These are phyloP conservation scores for Allobates femoralis DNA, from an alignment of 2,797 vertebrate genomes.

Conservation along the genomic window DNA sequence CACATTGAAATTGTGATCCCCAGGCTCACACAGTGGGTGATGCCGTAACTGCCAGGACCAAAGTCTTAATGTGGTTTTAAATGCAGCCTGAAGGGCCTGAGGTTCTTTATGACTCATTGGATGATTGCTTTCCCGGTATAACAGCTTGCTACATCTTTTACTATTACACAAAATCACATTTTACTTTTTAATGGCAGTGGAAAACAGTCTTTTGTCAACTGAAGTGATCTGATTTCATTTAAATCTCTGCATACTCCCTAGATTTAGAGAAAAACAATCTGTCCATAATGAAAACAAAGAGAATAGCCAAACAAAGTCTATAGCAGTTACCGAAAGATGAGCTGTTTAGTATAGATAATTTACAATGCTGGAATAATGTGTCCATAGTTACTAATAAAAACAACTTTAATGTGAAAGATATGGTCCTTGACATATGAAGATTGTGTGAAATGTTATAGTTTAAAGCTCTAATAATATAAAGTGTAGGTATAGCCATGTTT, in stretches of 20 bases:
- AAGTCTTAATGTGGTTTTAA: conserved; percentile 63
- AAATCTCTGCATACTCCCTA: conserved; percentile 16
- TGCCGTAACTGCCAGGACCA: conserved; percentile 57
- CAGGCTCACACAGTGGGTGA: conserved; percentile 62
- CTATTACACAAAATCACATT: conserved; percentile 61
- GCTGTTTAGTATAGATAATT: conserved; percentile 24
- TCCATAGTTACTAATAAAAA: conserved; percentile 17
- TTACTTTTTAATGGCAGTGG: conserved; percentile 57
- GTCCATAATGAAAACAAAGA: conserved; percentile 29
- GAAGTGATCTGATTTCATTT: conserved; percentile 44
- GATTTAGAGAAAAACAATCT: conserved; percentile 9
- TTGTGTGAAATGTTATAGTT: background rate
- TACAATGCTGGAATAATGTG: conserved; percentile 1
- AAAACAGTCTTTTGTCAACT: conserved; percentile 58
- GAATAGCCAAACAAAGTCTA: background rate
- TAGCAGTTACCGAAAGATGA: background rate
- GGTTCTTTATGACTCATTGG: conserved; percentile 63
- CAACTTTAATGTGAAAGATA: conserved; percentile 3
- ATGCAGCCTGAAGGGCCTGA: conserved; percentile 61
- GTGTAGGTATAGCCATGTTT: background rate
- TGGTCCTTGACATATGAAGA: background rate
- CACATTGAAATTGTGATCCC: conserved; percentile 54
- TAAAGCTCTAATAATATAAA: conserved; percentile 1
- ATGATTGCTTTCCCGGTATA: conserved; percentile 59
- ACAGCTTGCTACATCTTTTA: conserved; percentile 58